A percentile compares a stretch with the other conserved stretches of the same genome.
phyloP scores from a whole-genome alignment of 2,797 vertebrate genomes.

The Bucorvus abyssinicus region DNA sequence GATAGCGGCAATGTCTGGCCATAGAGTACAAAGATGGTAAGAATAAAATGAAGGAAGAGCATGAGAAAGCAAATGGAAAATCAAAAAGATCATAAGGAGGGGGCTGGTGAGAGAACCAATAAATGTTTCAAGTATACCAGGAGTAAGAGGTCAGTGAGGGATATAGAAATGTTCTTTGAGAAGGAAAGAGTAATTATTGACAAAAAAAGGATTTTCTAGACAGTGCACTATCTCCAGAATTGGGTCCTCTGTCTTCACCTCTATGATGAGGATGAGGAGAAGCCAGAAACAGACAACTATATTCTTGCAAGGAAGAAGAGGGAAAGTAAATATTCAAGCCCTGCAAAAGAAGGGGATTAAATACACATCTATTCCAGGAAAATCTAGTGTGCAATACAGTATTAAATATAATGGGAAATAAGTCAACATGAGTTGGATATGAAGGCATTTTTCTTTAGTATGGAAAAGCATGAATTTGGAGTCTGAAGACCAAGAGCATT shows the following conservation, averaged over 20 bases:
- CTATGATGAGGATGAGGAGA: not conserved
- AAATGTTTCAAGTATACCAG: not conserved
- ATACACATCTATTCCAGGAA: not conserved
- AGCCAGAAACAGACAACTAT: not conserved
- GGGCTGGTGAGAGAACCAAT: not conserved
- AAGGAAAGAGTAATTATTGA: conserved; percentile 1
- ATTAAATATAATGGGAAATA: not conserved
- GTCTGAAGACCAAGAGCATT: not conserved
- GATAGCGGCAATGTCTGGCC: not conserved
- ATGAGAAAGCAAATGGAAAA: conserved; percentile 9
- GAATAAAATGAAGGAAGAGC: not conserved
- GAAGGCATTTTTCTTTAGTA: not conserved
- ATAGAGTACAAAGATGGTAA: not conserved
- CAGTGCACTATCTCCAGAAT: not conserved
- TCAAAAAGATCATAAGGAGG: not conserved
- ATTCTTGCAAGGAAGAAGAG: not conserved
- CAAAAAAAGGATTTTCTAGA: not conserved
- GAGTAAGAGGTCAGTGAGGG: not conserved
- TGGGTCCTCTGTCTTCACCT: not conserved
- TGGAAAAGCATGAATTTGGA: not conserved
- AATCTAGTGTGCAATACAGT: not conserved
- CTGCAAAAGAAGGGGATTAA: not conserved
- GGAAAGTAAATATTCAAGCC: not conserved
- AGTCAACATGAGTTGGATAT: not conserved
- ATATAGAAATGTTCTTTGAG: conserved; percentile 7